Conservation (phyloP, 2,888 invertebrate species). For the Lapara coniferarum region DNA sequence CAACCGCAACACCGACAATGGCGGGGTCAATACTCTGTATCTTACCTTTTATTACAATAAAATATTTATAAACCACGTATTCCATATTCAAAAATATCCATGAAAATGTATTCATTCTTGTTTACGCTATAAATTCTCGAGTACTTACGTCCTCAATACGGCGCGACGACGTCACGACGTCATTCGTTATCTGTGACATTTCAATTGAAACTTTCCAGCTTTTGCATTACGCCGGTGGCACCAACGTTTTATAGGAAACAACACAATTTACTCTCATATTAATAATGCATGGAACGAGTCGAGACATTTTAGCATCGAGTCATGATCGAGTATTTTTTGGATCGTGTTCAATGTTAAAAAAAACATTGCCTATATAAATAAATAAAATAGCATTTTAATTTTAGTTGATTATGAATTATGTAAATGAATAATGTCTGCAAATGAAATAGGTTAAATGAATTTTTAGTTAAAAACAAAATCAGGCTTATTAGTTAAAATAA, state of each 20-base stretch:
- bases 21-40: too few species aligned
- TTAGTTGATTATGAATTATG: too few species aligned
- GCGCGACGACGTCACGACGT: conserved; percentile 41
- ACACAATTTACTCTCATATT: conserved; percentile 24
- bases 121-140: conserved; percentile 25
- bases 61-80: background rate
- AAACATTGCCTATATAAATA: too few species aligned
- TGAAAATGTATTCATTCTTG: conserved; percentile 10
- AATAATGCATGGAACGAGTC: conserved; percentile 14
- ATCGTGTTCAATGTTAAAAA: too few species aligned
- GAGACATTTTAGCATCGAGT: conserved; percentile 13
- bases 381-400: too few species aligned
- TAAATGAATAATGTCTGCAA: too few species aligned
- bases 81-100: conserved; percentile 15
- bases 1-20: too few species aligned
- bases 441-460: too few species aligned
- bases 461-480: too few species aligned
- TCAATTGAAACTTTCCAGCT: conserved; percentile 55
- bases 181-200: conserved; percentile 56
- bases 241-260: conserved; percentile 22
- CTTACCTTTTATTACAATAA: too few species aligned
- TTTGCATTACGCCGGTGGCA: conserved; percentile 33
- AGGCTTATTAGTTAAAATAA: too few species aligned
- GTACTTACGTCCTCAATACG: conserved; percentile 26
- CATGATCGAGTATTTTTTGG: background rate